phyloP scores from a whole-genome alignment of 2,113 vertebrate species.

The Onychostoma macrolepis region DNA sequence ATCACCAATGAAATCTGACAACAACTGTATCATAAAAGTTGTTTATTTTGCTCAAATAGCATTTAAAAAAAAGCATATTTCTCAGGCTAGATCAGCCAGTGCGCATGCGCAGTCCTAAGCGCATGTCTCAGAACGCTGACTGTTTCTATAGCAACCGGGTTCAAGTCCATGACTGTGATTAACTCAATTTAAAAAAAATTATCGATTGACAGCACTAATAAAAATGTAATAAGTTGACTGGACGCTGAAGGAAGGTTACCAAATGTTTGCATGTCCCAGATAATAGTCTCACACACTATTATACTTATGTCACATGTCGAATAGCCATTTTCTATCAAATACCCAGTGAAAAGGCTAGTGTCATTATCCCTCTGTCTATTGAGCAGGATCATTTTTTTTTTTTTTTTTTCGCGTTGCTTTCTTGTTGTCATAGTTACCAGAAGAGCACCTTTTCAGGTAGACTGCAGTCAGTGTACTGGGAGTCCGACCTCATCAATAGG shows the following conservation, averaged over 20 bases:
- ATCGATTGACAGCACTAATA: too few relatives aligned
- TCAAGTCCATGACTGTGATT: too few relatives aligned
- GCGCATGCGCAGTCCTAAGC: too few relatives aligned
- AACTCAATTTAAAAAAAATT: too few relatives aligned
- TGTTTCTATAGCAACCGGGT: too few relatives aligned
- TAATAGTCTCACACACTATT: neutral
- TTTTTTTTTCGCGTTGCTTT: neutral
- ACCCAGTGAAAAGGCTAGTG: neutral
- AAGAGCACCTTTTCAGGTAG: neutral
- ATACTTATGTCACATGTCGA: neutral
- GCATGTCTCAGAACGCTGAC: too few relatives aligned
- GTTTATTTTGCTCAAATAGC: too few relatives aligned
- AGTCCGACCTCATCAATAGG: slow-evolving; percentile 1
- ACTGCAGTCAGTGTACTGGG: neutral
- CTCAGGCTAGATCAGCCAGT: too few relatives aligned
- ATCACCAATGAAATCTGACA: too few relatives aligned
- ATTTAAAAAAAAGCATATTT: too few relatives aligned
- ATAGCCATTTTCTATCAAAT: neutral
- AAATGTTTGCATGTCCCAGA: neutral
- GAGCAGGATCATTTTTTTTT: neutral
- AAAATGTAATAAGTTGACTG: neutral
- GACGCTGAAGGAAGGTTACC: neutral
- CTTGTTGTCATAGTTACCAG: slow-evolving; percentile 31
- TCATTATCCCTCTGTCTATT: neutral
- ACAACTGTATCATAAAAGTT: too few relatives aligned